Conservation (phyloP, 2,888 invertebrate species). For the Sipunculus nudus region DNA sequence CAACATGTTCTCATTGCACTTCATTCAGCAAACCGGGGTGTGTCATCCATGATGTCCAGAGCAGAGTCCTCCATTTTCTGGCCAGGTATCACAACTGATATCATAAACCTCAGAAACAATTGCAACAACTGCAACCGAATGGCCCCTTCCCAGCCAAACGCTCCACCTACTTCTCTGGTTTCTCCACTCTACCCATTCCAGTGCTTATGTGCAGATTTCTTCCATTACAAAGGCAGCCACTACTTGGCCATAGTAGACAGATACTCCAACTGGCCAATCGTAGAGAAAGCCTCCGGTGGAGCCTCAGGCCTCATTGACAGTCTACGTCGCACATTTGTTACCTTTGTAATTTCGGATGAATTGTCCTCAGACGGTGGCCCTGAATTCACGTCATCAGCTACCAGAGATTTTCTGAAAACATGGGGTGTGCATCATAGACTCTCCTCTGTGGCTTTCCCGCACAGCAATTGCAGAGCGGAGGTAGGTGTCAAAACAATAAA, state of each 20-base stretch:
- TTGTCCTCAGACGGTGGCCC: conserved; percentile 44
- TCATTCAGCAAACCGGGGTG: conserved; percentile 47
- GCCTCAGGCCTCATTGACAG: conserved; percentile 33
- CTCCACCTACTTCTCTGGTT: conserved; percentile 36
- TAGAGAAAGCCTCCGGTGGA: conserved; percentile 27
- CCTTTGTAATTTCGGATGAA: conserved; percentile 44
- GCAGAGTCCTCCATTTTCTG: conserved; percentile 45
- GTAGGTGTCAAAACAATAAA: conserved; percentile 47
- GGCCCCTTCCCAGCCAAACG: conserved; percentile 40
- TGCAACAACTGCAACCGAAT: conserved; percentile 39
- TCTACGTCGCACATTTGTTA: conserved; percentile 39
- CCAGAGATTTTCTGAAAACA: conserved; percentile 34
- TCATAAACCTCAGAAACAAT: conserved; percentile 11
- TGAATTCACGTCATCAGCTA: conserved; percentile 38
- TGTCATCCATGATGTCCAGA: conserved; percentile 37
- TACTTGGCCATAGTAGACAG: conserved; percentile 43
- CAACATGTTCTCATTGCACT: conserved; percentile 27
- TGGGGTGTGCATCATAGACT: conserved; percentile 48
- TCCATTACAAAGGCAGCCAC: conserved; percentile 32
- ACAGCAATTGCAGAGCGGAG: conserved; percentile 47
- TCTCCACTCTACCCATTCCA: conserved; percentile 38
- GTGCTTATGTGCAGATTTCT: conserved; percentile 23
- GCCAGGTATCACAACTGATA: conserved; percentile 43
- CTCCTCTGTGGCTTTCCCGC: conserved; percentile 47
- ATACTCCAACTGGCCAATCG: conserved; percentile 44